These are phyloP conservation scores for Pangasius macronema DNA, from an alignment of 2,797 vertebrate species.

Conservation along the genomic window DNA sequence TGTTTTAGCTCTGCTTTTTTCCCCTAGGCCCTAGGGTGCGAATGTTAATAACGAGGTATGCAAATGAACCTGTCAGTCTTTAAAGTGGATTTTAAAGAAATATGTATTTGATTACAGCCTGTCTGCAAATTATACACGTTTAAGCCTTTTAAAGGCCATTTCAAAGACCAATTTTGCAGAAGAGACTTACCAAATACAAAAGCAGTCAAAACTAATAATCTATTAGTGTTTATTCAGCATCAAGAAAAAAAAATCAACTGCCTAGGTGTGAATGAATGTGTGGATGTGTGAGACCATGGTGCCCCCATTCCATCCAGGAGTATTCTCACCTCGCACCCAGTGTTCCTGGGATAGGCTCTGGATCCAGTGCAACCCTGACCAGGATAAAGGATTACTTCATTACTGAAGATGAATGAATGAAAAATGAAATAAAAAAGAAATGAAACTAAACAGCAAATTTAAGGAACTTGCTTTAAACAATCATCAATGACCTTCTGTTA, in stretches of 20 bases:
- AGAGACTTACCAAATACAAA: background rate
- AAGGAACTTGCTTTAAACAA: background rate
- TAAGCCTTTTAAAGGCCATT: background rate
- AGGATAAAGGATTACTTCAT: background rate
- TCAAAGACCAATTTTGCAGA: background rate
- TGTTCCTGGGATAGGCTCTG: background rate
- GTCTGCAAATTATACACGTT: slow-evolving; percentile 1
- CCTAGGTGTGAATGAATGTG: background rate
- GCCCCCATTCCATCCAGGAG: background rate
- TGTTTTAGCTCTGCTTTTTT: background rate
- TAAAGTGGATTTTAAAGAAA: background rate
- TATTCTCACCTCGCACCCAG: background rate
- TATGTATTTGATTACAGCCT: background rate
- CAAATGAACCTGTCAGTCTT: background rate
- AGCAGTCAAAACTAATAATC: background rate
- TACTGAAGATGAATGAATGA: background rate
- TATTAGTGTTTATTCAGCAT: background rate
- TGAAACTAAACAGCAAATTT: background rate
- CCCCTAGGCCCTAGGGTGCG: background rate
- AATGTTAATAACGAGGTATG: background rate
- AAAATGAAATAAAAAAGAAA: background rate
- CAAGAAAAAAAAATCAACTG: background rate
- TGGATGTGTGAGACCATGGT: background rate
- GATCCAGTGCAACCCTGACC: background rate
- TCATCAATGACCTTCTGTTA: background rate